Evolutionary conservation across 2,888 invertebrate species (phyloP).

Genomic region (Cartodere bifasciata): DNA sequence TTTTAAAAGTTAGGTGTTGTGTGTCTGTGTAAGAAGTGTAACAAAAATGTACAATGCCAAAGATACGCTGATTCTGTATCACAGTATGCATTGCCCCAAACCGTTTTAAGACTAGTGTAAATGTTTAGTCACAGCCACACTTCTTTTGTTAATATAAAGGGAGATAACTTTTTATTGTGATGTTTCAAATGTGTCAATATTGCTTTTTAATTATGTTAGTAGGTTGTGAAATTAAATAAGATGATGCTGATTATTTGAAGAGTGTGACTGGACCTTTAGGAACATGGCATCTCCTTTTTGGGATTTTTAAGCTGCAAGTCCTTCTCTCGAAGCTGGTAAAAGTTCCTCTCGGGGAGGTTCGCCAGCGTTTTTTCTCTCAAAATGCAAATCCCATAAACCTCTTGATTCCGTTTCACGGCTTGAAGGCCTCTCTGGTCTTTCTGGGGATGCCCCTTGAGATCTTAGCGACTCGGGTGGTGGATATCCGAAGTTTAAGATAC

Average conservation of each 20-base stretch:
- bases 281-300: constrained; percentile 32
- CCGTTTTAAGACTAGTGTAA: constrained; percentile 31
- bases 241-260: no score
- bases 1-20: no score
- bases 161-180: no score
- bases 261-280: no score
- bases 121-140: no score
- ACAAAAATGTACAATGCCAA: no score
- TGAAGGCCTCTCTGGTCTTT: constrained; percentile 36
- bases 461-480: constrained; percentile 41
- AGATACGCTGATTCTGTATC: constrained; percentile 29
- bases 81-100: constrained; percentile 39
- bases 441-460: constrained; percentile 42
- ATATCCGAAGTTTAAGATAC: constrained; percentile 64
- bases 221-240: no score
- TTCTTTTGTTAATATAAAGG: no score
- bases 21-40: no score
- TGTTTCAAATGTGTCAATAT: no score
- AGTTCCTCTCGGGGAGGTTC: constrained; percentile 36
- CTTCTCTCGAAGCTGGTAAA: constrained; percentile 55
- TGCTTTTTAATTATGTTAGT: no score
- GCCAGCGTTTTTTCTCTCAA: constrained; percentile 38
- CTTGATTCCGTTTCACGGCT: constrained; percentile 34
- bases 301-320: constrained; percentile 52
- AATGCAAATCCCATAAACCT: constrained; percentile 43